Evolutionary conservation across 2,113 vertebrate genomes (phyloP), one percentile per base, ranked within the genome.

Genomic region (Chrysemys picta): DNA sequence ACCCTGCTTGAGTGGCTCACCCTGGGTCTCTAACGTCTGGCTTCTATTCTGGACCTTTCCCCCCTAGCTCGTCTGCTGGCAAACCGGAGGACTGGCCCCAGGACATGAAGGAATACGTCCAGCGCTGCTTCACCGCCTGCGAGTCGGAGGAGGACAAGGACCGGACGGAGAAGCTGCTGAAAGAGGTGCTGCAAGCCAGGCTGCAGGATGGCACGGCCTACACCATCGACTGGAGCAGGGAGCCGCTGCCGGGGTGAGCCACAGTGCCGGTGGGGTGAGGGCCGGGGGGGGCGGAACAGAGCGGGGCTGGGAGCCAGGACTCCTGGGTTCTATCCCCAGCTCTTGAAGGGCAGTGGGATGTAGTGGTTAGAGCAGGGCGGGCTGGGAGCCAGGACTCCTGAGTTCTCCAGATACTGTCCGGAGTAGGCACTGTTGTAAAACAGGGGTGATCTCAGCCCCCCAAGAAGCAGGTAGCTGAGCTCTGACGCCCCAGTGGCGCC

Each of bases 51-150:
- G n/a, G 27, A 19, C 4, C 24, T 4, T 9, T 42, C 8, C 82
- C 49, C 76, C 1, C 3, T 6, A 93, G 22, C 87, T 79, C 96
- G 47, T 96, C 98, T 0, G 35, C 88, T 27, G 96, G 97, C 83
- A 99, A 99, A 93, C 99, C 99, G 0, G 99, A 99, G 25, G 99
- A 99, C 82, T 99, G 99, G 99, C 99, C 99, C 0, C 99, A 99
- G 95, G 98, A 99, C 31, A 99, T 99, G 99, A 99, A 99, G 94
- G 99, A 99, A 84, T 99, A 99, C 1, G 99, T 99, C 54, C 99
- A 99, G 92, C 98, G 99, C 42, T 99, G 99, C 96, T 99, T 99
- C 92, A 99, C 99, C 0, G 99, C 99, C 54, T 99, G 99, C 12
- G 99, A 99, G 95, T 98, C 99, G 0, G 99, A 99, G 88, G 99